These are phyloP conservation scores for Sacculina carcini DNA, from an alignment of 2,888 invertebrate genomes.

Conservation along the genomic window DNA sequence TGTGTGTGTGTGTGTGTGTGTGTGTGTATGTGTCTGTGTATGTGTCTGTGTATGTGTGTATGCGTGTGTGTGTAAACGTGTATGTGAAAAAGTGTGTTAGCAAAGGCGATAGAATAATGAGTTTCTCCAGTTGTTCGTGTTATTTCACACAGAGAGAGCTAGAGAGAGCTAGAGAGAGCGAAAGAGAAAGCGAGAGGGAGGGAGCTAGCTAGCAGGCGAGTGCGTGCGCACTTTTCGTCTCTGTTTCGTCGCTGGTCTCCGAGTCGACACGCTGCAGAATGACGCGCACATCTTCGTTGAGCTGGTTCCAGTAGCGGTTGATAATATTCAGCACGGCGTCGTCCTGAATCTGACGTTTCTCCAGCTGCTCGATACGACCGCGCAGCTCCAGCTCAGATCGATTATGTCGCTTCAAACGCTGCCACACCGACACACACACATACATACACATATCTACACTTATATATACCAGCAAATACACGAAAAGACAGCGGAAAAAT, in stretches of 20 bases:
- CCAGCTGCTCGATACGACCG: slow-evolving; percentile 74
- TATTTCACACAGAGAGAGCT: no score
- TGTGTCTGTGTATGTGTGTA: no score
- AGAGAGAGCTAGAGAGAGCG: no score
- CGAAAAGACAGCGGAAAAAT: neutral
- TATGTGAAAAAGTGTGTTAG: no score
- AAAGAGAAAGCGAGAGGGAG: no score
- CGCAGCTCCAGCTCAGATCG: slow-evolving; percentile 59
- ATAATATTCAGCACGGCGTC: slow-evolving; percentile 94
- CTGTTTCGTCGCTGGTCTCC: slow-evolving; percentile 84
- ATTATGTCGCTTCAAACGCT: slow-evolving; percentile 76
- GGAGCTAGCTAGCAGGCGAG: neutral
- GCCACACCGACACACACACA: slow-evolving; percentile 16
- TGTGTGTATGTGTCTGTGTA: no score
- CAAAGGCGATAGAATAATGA: no score
- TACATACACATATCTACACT: slow-evolving; percentile 17
- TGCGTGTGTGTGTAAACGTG: no score
- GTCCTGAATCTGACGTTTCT: slow-evolving; percentile 81
- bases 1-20: no score
- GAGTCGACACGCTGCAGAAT: slow-evolving; percentile 85
- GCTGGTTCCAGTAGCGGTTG: slow-evolving; percentile 84
- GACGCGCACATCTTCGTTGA: slow-evolving; percentile 89
- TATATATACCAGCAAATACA: neutral
- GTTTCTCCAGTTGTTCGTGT: no score
- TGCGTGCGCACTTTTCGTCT: slow-evolving; percentile 49